Evolutionary conservation across 2,113 vertebrate species (phyloP).

Genomic region (Copsychus sechellarum): DNA sequence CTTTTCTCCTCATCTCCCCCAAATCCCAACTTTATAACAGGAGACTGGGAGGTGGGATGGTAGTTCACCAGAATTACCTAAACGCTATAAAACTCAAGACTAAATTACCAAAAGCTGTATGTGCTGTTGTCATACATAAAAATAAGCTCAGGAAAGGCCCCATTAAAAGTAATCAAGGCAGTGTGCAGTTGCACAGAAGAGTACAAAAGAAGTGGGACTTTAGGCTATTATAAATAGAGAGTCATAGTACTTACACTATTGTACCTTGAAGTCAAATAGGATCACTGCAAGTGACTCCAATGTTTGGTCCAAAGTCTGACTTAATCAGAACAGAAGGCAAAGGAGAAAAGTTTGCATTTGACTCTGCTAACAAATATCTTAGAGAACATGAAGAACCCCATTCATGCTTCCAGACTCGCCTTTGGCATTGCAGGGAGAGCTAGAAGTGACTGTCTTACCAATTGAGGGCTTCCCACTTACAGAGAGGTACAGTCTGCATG

Average conservation of each 20-base stretch:
- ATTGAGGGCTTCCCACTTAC: neutral
- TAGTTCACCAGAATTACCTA: neutral
- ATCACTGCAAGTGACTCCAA: neutral
- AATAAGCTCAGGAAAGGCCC: neutral
- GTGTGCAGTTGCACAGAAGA: neutral
- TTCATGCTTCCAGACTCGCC: neutral
- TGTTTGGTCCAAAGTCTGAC: neutral
- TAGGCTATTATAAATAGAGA: neutral
- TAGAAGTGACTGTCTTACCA: neutral
- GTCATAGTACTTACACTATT: neutral
- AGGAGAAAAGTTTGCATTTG: neutral
- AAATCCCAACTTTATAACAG: neutral
- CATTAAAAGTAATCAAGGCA: neutral
- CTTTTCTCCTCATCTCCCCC: too few species aligned
- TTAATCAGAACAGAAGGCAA: neutral
- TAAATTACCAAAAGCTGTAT: neutral
- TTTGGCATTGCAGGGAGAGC: neutral
- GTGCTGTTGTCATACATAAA: neutral
- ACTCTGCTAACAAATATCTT: neutral
- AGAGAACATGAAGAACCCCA: neutral
- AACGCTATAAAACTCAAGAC: neutral
- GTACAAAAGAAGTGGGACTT: neutral
- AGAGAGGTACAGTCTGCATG: neutral
- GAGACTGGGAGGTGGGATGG: neutral
- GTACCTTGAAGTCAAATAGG: neutral